A percentile compares a stretch with the other conserved stretches of the same genome.
Evolutionary conservation across 2,113 vertebrate genomes (phyloP).

Genomic region (Sylvilagus bachmani): DNA sequence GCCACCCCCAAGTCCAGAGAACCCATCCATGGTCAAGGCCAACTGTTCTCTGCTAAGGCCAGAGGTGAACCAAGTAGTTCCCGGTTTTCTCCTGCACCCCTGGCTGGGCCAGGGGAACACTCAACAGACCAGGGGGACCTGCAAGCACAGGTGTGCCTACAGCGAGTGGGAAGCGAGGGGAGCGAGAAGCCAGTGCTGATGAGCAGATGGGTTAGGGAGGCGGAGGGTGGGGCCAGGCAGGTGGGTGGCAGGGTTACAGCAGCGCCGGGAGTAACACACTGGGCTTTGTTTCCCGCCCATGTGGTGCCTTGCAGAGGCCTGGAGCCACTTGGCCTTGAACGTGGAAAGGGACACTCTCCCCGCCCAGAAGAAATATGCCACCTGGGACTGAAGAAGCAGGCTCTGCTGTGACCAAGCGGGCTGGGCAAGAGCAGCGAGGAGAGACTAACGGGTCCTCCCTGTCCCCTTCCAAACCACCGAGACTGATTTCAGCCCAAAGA

Average conservation of each 20-base stretch:
- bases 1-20: not conserved
- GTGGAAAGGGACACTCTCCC: not conserved
- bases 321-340: not conserved
- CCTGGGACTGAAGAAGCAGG: not conserved
- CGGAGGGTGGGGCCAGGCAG: conserved; percentile 58
- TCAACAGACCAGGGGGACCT: not conserved
- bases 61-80: not conserved
- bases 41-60: not conserved
- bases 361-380: not conserved
- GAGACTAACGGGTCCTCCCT: not conserved
- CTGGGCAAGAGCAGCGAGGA: not conserved
- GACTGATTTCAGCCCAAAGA: not conserved
- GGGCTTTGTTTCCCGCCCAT: conserved; percentile 64
- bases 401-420: not conserved
- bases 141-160: not conserved
- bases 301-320: not conserved
- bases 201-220: conserved; percentile 34
- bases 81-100: not conserved
- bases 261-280: not conserved
- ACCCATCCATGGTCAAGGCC: not conserved
- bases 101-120: not conserved
- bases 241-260: conserved; percentile 20
- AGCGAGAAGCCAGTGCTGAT: not conserved
- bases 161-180: conserved; percentile 45
- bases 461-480: not conserved